Evolutionary conservation across 1,140 invertebrate species (phyloP).

Genomic region (Drosophila malerkotliana): DNA sequence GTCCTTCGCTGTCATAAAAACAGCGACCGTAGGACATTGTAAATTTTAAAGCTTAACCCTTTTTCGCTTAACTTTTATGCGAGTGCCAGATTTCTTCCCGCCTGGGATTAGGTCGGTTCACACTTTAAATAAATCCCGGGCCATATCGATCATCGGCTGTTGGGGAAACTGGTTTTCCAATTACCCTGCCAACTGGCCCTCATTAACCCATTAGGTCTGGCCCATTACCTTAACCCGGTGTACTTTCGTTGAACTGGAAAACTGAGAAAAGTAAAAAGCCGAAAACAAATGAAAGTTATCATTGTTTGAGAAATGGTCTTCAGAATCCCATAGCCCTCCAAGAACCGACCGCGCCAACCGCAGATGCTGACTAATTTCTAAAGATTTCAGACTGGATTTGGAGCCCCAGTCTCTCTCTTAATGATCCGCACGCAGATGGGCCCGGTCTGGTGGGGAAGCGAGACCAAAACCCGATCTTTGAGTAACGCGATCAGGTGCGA

Average conservation of each 20-base stretch:
- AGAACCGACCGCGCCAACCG: constrained; percentile 49
- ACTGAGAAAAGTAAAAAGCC: constrained; percentile 71
- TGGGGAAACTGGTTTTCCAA: constrained; percentile 39
- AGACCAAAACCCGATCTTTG: constrained; percentile 39
- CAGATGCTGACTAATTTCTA: constrained; percentile 39
- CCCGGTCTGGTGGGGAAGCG: not conserved
- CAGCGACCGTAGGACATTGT: constrained; percentile 41
- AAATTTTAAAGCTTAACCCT: constrained; percentile 45
- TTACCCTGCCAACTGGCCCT: constrained; percentile 24
- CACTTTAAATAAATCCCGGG: constrained; percentile 1
- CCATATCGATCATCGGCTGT: constrained; percentile 30
- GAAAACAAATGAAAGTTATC: constrained; percentile 72
- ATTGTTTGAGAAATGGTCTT: constrained; percentile 50
- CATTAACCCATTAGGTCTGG: constrained; percentile 46
- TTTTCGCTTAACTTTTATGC: constrained; percentile 28
- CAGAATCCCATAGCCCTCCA: constrained; percentile 28
- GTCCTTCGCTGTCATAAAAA: constrained; percentile 31
- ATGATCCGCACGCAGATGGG: constrained; percentile 63
- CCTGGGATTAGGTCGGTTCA: constrained; percentile 28
- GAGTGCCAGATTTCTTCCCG: constrained; percentile 27
- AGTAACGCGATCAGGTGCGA: constrained; percentile 81
- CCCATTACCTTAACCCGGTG: constrained; percentile 43
- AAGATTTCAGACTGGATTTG: constrained; percentile 7
- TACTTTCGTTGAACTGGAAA: constrained; percentile 64
- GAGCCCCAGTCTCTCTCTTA: constrained; percentile 22